phyloP scores from a whole-genome alignment of 2,113 vertebrate genomes.

The Synchiropus splendidus region DNA sequence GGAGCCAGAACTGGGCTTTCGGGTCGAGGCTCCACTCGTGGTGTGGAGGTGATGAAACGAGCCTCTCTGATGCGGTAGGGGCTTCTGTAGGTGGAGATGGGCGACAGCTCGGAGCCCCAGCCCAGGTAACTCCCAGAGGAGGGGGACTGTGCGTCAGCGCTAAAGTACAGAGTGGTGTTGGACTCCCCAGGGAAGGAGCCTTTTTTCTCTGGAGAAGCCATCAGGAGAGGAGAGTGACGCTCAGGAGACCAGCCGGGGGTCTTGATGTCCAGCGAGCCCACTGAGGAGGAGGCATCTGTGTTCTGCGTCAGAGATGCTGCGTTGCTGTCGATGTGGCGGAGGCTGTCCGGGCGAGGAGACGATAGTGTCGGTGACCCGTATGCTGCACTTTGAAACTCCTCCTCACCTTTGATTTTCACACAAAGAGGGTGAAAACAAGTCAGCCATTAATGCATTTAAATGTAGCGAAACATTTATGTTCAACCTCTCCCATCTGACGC shows the following conservation, averaged over 20 bases:
- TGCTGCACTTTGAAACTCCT: constrained; percentile 58
- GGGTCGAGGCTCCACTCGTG: constrained; percentile 32
- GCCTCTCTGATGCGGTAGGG: constrained; percentile 62
- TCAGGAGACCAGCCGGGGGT: constrained; percentile 58
- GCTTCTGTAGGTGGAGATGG: constrained; percentile 58
- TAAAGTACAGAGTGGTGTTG: constrained; percentile 54
- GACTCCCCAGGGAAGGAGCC: constrained; percentile 27
- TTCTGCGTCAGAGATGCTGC: constrained; percentile 34
- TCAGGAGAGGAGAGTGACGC: constrained; percentile 44
- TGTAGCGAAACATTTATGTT: not conserved
- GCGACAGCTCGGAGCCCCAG: constrained; percentile 63
- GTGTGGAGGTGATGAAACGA: constrained; percentile 53
- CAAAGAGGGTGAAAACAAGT: not conserved
- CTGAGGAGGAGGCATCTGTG: constrained; percentile 36
- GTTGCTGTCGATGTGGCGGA: constrained; percentile 53
- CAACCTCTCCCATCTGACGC: constrained; percentile 49
- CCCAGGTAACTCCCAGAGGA: constrained; percentile 61
- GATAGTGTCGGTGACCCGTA: constrained; percentile 53
- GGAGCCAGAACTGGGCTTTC: constrained; percentile 33
- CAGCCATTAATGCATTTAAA: not conserved
- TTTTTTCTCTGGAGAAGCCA: constrained; percentile 48
- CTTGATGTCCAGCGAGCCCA: constrained; percentile 54
- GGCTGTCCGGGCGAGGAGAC: constrained; percentile 36
- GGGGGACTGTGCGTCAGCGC: constrained; percentile 50
- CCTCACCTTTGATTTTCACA: constrained; percentile 44